Evolutionary conservation across 2,888 invertebrate genomes (phyloP), one percentile per base, ranked within the genome.

Genomic region (Vannuccia rotundouncinata): DNA sequence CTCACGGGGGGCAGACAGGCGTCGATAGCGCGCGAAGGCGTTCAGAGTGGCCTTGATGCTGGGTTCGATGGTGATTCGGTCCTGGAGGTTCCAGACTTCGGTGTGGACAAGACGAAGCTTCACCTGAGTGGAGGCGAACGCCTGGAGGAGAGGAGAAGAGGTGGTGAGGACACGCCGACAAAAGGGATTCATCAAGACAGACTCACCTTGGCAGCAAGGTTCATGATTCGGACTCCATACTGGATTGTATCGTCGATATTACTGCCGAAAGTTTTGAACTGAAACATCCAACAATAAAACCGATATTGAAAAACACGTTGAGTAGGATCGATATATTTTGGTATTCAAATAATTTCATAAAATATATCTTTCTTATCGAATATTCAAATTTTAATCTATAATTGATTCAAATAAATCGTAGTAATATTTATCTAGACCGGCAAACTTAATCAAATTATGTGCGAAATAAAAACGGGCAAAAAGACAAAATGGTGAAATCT

Each of bases 31-130:
- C 2, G 74, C 22, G 30, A 81, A 80, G 29, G 27, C 29, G 45
- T 81, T 79, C 17, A 81, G 81, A 13, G 81, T 81, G 25, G 81
- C 29, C 73, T 80, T 79, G 59, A 81, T 81, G 60, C 79, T 80
- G 2, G 30, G 22, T 13, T n/a, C n/a, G 13, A 81, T 66, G n/a
- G 17, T 22, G 28, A 81, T 81, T 5, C 79, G 79, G 25, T 81
- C 81, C 13, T 73, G 29, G 25, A 81, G 28, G 59, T 81, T 81
- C 81, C 81, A 81, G 2, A 81, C 66, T 73, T 81, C 81, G 0
- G 80, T 31, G 25, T 80, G 81, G 1, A 66, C 79, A 13, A 81
- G 80, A 22, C 31, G 31, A 1, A 80, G 66, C 2, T 59, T 25
- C 13, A 81, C 59, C 74, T 80, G 59, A 28, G 77, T 79, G n/a